Evolutionary conservation across 2,888 invertebrate species (phyloP).

Genomic region (Caenorhabditis sinica): DNA sequence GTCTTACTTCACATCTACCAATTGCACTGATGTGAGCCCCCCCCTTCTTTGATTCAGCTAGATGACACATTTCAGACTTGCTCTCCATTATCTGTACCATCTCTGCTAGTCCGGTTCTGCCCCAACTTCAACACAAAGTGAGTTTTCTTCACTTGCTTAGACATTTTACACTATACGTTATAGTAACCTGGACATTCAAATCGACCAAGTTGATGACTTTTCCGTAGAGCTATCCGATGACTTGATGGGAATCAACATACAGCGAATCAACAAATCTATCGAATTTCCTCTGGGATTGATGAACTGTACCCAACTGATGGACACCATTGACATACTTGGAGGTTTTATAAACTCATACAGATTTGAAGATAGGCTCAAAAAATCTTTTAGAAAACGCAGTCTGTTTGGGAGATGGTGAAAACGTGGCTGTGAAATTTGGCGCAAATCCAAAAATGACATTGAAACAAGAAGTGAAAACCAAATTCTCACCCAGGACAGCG

Average conservation of each 20-base stretch:
- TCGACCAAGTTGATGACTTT: constrained; percentile 49
- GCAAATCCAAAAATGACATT: constrained; percentile 48
- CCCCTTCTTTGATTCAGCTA: not conserved
- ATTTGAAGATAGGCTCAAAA: too few relatives aligned
- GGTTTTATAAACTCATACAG: constrained; percentile 3
- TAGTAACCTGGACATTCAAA: constrained; percentile 41
- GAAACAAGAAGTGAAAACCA: constrained; percentile 53
- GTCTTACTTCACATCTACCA: constrained; percentile 46
- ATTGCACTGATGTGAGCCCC: constrained; percentile 44
- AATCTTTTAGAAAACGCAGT: constrained; percentile 48
- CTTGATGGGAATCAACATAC: constrained; percentile 59
- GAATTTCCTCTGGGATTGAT: constrained; percentile 65
- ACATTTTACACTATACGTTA: not conserved
- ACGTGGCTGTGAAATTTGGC: constrained; percentile 63
- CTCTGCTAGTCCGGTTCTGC: constrained; percentile 47
- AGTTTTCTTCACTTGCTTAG: not conserved
- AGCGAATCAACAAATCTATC: constrained; percentile 42
- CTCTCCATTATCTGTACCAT: constrained; percentile 2
- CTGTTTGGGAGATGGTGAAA: constrained; percentile 65
- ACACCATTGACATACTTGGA: constrained; percentile 47
- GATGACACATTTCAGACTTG: constrained; percentile 24
- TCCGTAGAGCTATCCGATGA: constrained; percentile 51
- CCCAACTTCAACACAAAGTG: constrained; percentile 44
- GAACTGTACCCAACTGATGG: constrained; percentile 50
- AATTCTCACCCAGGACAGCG: constrained; percentile 37